Evolutionary conservation across 2,113 vertebrate species (phyloP).

Genomic region (Struthio camelus): DNA sequence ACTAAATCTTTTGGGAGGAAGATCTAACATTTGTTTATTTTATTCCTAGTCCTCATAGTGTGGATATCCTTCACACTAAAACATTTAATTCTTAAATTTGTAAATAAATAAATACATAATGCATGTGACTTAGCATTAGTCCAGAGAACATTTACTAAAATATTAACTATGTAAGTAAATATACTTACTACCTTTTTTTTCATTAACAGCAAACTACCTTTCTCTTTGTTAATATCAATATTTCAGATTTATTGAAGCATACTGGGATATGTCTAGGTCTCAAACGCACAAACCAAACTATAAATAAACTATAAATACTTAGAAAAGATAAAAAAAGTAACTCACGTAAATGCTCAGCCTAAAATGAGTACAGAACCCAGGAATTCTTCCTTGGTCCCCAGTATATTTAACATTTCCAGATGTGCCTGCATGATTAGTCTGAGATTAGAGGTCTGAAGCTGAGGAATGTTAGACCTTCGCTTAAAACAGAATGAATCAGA

Average conservation of each 20-base stretch:
- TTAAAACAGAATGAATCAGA: not conserved
- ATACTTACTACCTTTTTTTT: not conserved
- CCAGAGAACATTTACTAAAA: not conserved
- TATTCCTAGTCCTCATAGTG: not conserved
- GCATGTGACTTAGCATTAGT: not conserved
- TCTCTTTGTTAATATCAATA: slow-evolving; percentile 24
- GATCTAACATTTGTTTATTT: not conserved
- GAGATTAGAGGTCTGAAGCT: not conserved
- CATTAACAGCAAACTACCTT: not conserved
- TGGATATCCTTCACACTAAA: not conserved
- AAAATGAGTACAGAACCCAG: slow-evolving; percentile 34
- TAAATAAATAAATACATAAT: not conserved
- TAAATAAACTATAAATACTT: slow-evolving; percentile 61
- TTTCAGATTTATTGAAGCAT: slow-evolving; percentile 16
- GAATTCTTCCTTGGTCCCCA: slow-evolving; percentile 41
- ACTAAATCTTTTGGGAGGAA: not conserved
- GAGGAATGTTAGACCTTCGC: fast-evolving
- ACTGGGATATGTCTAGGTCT: slow-evolving; percentile 1
- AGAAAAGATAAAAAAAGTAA: slow-evolving; percentile 43
- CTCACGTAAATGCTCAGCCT: slow-evolving; percentile 19
- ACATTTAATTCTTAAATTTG: not conserved
- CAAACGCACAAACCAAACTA: slow-evolving; percentile 51
- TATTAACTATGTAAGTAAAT: not conserved
- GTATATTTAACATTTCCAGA: slow-evolving; percentile 52
- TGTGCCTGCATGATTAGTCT: slow-evolving; percentile 38